phyloP scores from a whole-genome alignment of 2,888 invertebrate species.

The Aleiodes testaceus region DNA sequence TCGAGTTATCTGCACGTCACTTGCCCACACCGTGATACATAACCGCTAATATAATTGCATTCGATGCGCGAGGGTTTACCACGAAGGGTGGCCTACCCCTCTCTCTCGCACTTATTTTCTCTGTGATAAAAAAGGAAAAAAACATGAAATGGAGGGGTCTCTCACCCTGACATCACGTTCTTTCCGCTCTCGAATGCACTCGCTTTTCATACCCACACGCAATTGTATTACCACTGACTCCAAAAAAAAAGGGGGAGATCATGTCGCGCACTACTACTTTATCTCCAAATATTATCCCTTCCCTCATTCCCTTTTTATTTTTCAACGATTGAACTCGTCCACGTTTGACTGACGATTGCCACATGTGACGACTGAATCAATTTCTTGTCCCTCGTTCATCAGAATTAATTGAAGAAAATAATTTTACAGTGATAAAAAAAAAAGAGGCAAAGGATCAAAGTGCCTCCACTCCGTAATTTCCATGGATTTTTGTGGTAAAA shows the following conservation, averaged over 20 bases:
- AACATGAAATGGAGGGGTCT: conserved; percentile 30
- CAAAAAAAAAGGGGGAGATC: background rate
- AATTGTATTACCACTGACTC: conserved; percentile 1
- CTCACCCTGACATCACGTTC: conserved; percentile 1
- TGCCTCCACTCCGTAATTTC: too few species aligned
- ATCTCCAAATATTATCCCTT: conserved; percentile 49
- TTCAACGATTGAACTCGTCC: too few species aligned
- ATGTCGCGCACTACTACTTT: background rate
- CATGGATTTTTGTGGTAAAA: too few species aligned
- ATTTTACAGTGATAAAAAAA: too few species aligned
- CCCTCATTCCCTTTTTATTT: conserved; percentile 42
- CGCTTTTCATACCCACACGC: background rate
- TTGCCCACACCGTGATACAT: conserved; percentile 48
- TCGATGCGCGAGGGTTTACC: conserved; percentile 43
- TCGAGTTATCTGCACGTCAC: conserved; percentile 55
- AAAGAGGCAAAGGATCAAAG: too few species aligned
- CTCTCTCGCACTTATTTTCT: conserved; percentile 33
- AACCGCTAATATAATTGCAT: conserved; percentile 46
- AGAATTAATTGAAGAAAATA: too few species aligned
- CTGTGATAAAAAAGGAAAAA: conserved; percentile 33
- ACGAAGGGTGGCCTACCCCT: conserved; percentile 36
- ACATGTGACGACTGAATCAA: too few species aligned
- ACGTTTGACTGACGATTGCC: too few species aligned
- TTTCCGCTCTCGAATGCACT: conserved; percentile 21
- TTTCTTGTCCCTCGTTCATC: too few species aligned